These are phyloP conservation scores for Eremophila alpestris DNA, from an alignment of 2,797 vertebrate species.

Conservation along the genomic window DNA sequence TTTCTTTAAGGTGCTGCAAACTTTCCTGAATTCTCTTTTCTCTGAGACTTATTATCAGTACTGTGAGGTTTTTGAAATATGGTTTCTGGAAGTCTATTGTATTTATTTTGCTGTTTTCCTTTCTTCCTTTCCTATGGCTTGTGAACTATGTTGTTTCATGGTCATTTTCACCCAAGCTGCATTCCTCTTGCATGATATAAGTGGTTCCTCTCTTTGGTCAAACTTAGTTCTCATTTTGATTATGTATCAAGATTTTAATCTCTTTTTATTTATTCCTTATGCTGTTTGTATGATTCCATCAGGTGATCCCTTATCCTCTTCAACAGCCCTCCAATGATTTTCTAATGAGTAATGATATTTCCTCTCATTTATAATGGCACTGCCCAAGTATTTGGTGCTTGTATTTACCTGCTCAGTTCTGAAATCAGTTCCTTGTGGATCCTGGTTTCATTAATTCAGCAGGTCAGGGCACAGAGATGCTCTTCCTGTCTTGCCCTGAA, in stretches of 20 bases:
- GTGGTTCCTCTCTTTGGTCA: background rate
- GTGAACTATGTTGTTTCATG: conserved; percentile 48
- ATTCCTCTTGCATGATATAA: conserved; percentile 45
- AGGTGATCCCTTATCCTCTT: background rate
- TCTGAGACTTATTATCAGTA: conserved; percentile 34
- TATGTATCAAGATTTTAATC: background rate
- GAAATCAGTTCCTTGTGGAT: background rate
- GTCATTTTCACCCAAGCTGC: conserved; percentile 35
- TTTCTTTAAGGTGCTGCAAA: conserved; percentile 31
- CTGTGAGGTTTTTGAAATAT: conserved; percentile 54
- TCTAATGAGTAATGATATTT: background rate
- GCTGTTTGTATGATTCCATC: background rate
- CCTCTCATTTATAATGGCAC: background rate
- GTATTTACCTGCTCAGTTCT: background rate
- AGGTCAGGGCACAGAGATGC: background rate
- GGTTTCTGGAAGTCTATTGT: conserved; percentile 66
- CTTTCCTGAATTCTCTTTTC: conserved; percentile 43
- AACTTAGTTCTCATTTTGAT: background rate
- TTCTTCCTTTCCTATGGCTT: conserved; percentile 36
- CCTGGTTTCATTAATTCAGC: background rate
- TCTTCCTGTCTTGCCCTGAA: background rate
- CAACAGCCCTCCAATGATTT: background rate
- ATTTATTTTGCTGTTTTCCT: conserved; percentile 56
- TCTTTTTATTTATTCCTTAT: background rate
- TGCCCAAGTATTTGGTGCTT: background rate